These are phyloP conservation scores for Sinonovacula constricta DNA, from an alignment of 1,140 invertebrate genomes.

Conservation along the genomic window DNA sequence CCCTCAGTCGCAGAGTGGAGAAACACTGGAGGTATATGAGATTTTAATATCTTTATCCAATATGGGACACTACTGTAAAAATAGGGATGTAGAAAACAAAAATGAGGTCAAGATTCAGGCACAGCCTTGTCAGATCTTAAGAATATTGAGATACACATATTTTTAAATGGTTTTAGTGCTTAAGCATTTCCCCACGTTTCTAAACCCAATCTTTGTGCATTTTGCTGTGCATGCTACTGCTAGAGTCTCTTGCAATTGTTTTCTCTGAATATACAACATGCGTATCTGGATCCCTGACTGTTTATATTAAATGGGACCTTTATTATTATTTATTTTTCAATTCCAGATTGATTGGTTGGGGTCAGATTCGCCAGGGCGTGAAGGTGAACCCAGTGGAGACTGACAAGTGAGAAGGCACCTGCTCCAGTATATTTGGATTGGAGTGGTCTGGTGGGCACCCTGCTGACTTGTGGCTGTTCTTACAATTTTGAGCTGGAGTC, in stretches of 20 bases:
- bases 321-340: neutral
- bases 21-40: conserved; percentile 96
- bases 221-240: neutral
- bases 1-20: conserved; percentile 97
- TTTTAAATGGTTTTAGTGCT: neutral
- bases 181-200: neutral
- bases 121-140: neutral
- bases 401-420: too few species aligned
- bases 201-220: neutral
- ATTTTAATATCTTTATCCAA: neutral
- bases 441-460: too few species aligned
- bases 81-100: neutral
- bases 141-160: neutral
- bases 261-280: neutral
- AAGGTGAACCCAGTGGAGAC: conserved; percentile 70
- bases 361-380: conserved; percentile 72
- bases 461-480: too few species aligned
- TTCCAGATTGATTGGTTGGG: conserved; percentile 76
- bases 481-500: too few species aligned
- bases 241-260: neutral
- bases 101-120: neutral
- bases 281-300: neutral
- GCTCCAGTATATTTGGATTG: too few species aligned
- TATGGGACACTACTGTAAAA: neutral
- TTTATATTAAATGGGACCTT: neutral